Conservation (phyloP, 2,113 vertebrate genomes). For the Corythornis cristatus region DNA sequence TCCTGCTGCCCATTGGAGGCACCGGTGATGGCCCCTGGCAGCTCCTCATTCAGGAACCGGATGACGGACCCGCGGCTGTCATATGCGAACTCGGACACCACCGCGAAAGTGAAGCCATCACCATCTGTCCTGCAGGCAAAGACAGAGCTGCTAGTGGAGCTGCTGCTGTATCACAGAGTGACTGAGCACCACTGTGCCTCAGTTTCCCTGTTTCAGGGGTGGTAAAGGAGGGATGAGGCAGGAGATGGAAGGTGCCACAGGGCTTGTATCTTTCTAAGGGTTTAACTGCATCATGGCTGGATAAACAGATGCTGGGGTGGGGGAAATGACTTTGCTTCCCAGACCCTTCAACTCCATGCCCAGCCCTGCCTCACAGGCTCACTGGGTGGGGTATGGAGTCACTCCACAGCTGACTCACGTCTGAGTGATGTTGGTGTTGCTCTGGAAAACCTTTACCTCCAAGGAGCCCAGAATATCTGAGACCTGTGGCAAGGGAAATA, state of each 20-base stretch:
- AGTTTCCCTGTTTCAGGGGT: background rate
- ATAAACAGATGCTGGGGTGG: background rate
- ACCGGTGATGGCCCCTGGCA: background rate
- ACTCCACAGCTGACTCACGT: background rate
- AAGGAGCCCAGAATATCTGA: conserved; percentile 28
- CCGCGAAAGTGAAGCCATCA: background rate
- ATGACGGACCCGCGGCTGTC: background rate
- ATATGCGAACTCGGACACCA: conserved; percentile 1
- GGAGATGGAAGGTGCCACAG: background rate
- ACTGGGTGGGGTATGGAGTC: background rate
- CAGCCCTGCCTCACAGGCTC: fast-evolving
- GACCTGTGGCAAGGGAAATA: background rate
- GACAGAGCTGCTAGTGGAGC: fast-evolving
- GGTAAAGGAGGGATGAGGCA: background rate
- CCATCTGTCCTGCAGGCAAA: background rate
- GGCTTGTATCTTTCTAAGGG: background rate
- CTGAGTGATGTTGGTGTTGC: conserved; percentile 41
- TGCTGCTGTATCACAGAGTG: background rate
- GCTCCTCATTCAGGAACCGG: background rate
- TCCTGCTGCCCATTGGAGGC: background rate
- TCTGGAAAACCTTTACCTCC: conserved; percentile 39
- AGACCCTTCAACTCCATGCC: background rate
- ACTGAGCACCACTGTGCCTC: fast-evolving
- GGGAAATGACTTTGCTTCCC: background rate
- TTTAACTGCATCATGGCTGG: background rate